Evolutionary conservation across 2,888 invertebrate species (phyloP), one percentile per base, ranked within the genome.

Genomic region (Heliconius sara): DNA sequence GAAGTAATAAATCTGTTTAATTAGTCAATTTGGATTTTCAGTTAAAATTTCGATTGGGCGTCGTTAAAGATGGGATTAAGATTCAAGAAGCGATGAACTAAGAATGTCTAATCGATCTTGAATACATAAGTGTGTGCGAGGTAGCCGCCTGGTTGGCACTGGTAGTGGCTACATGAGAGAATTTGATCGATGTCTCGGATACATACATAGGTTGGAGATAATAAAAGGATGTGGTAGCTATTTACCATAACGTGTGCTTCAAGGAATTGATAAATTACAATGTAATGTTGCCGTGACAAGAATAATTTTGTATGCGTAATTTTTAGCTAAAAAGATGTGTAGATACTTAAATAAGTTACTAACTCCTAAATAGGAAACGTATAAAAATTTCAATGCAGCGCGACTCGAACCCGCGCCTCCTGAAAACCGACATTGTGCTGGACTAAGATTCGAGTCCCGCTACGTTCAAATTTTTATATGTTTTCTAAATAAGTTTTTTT

Each of bases 1-100:
- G 94, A 94, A 93, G 91, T 89, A 87, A 91, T 95, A 94, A 95
- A 94, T 94, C 90, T 86, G 84, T 85, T 92, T 93, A 94, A 94
- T 94, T 94, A 92, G 92, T 92, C 91, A 90, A 93, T 92, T 92
- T 90, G 89, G 89, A 87, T 91, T 90, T 79, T 47, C 88, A 89
- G 85, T 90, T 89, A 91, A 91, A 92, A 90, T 87, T 92, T 91
- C 90, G 90, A 93, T 92, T 92, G 90, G 89, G 87, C 89, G 77
- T 90, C 89, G 85, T 88, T 87, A 85, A 85, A 84, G 84, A 80
- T 83, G 82, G 83, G 86, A 89, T 89, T 89, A 88, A 89, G 84
- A 90, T 91, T 90, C 88, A 85, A 83, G 84, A 84, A 84, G 84
- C 82, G 79, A 74, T 80, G 74, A 72, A 80, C 83, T 80, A 79